Evolutionary conservation across 2,797 vertebrate genomes (phyloP).

Genomic region (Fratercula arctica): DNA sequence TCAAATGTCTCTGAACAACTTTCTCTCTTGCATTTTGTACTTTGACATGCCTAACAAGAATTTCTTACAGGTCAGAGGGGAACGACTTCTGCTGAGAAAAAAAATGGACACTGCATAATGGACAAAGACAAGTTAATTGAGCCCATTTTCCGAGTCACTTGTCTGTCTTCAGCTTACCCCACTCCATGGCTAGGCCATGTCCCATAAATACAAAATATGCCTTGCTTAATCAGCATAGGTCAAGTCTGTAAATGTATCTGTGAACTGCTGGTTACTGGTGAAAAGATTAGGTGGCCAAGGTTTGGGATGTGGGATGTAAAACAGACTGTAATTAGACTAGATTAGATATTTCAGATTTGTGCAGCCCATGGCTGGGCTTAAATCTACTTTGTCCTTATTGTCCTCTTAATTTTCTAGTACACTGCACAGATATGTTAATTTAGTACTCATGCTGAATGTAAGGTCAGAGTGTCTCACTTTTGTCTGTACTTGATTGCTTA

Average conservation of each 20-base stretch:
- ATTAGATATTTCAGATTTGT: slow-evolving; percentile 62
- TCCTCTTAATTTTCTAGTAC: slow-evolving; percentile 72
- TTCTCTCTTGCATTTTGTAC: neutral
- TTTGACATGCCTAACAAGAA: neutral
- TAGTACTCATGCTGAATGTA: slow-evolving; percentile 58
- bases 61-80: slow-evolving; percentile 33
- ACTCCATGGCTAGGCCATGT: neutral
- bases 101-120: slow-evolving; percentile 4
- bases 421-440: slow-evolving; percentile 72
- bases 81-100: slow-evolving; percentile 5
- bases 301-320: slow-evolving; percentile 39
- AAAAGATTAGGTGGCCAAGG: slow-evolving; percentile 45
- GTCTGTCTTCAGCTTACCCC: slow-evolving; percentile 2
- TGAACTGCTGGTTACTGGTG: slow-evolving; percentile 36
- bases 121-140: slow-evolving; percentile 34
- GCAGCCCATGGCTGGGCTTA: slow-evolving; percentile 51
- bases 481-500: slow-evolving; percentile 74
- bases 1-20: neutral
- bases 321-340: slow-evolving; percentile 61
- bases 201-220: slow-evolving; percentile 31
- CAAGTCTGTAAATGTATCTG: slow-evolving; percentile 33
- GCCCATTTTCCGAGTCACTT: slow-evolving; percentile 24
- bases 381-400: slow-evolving; percentile 68
- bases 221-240: slow-evolving; percentile 47
- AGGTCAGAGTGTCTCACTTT: slow-evolving; percentile 71